Evolutionary conservation across 2,888 invertebrate species (phyloP).

Genomic region (Drosophila percnosoma): DNA sequence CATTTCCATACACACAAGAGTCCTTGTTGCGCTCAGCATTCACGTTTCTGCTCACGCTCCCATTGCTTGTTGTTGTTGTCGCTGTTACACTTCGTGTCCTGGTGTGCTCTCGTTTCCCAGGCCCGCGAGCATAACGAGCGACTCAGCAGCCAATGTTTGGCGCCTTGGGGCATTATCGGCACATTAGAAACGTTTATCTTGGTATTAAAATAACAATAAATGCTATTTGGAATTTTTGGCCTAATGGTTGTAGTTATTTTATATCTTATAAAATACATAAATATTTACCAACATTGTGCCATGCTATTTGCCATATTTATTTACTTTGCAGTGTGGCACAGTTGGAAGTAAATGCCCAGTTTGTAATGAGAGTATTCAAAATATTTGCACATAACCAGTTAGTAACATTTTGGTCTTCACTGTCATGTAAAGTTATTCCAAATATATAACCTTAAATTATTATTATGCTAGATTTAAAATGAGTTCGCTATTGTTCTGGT

Average conservation of each 20-base stretch:
- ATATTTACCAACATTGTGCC: background rate
- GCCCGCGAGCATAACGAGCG: constrained; percentile 51
- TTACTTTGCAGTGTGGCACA: background rate
- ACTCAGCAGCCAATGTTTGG: constrained; percentile 43
- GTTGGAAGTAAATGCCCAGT: background rate
- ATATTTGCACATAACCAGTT: background rate
- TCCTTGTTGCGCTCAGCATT: constrained; percentile 80
- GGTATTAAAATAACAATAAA: constrained; percentile 24
- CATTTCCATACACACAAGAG: constrained; percentile 48
- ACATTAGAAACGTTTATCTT: constrained; percentile 37
- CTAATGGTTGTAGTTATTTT: constrained; percentile 2
- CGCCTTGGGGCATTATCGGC: constrained; percentile 47
- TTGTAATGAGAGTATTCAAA: background rate
- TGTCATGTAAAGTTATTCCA: background rate
- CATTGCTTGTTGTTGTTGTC: constrained; percentile 12
- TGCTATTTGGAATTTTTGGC: constrained; percentile 1
- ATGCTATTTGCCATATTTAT: background rate
- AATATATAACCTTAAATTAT: background rate
- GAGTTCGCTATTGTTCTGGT: rapidly evolving
- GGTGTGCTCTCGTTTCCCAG: constrained; percentile 55
- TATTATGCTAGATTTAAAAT: background rate
- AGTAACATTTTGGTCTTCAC: background rate
- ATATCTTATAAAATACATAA: background rate
- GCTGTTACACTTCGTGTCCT: constrained; percentile 46
- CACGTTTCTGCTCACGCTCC: constrained; percentile 28